Conservation (phyloP, 2,113 vertebrate genomes). For the Leuciscus idus region DNA sequence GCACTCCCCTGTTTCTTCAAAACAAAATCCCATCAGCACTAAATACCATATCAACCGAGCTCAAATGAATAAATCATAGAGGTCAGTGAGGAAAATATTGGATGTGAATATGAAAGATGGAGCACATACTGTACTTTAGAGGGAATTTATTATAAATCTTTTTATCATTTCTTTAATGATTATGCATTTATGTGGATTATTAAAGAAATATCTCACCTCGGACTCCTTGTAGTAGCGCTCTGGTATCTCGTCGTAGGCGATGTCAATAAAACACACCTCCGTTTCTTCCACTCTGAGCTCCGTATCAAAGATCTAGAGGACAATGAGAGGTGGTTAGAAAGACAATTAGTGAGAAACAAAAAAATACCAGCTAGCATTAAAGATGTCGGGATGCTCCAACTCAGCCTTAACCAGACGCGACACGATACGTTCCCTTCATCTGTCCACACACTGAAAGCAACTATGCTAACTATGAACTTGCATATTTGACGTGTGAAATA, state of each 20-base stretch:
- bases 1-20: neutral
- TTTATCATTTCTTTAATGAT: neutral
- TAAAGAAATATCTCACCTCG: conserved; percentile 78
- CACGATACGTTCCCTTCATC: too few relatives aligned
- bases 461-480: neutral
- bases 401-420: neutral
- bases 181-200: neutral
- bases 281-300: conserved; percentile 93
- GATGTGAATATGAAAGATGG: neutral
- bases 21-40: conserved; percentile 24
- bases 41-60: conserved; percentile 10
- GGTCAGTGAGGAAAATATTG: neutral
- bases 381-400: neutral
- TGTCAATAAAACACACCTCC: conserved; percentile 95
- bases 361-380: neutral
- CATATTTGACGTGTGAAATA: conserved; percentile 10
- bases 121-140: neutral
- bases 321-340: conserved; percentile 29
- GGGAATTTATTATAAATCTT: neutral
- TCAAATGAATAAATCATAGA: conserved; percentile 9
- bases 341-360: neutral
- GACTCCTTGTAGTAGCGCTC: conserved; percentile 98
- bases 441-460: neutral
- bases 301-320: conserved; percentile 90
- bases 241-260: conserved; percentile 95